Evolutionary conservation across 2,888 invertebrate species (phyloP).

Genomic region (Quadriops clusia): DNA sequence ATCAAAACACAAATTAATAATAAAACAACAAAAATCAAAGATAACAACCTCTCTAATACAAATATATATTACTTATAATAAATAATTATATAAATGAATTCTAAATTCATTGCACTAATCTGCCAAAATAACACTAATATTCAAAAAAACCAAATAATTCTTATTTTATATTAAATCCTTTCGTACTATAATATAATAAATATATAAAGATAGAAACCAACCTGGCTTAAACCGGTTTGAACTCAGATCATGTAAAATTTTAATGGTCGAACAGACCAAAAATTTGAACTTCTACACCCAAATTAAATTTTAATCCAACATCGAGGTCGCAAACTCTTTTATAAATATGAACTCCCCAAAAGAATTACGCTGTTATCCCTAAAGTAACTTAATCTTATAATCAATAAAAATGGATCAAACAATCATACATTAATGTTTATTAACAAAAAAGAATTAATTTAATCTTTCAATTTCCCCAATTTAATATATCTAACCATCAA

Average conservation of each 20-base stretch:
- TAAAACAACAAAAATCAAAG: slow-evolving; percentile 34
- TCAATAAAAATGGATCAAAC: slow-evolving; percentile 46
- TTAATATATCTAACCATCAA: slow-evolving; percentile 38
- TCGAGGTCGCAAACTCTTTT: slow-evolving; percentile 75
- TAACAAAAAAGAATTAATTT: slow-evolving; percentile 42
- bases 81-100: slow-evolving; percentile 47
- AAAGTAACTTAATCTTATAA: slow-evolving; percentile 64
- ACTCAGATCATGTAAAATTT: slow-evolving; percentile 82
- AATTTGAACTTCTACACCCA: slow-evolving; percentile 53
- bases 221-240: slow-evolving; percentile 77
- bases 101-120: slow-evolving; percentile 61
- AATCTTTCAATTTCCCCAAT: slow-evolving; percentile 55
- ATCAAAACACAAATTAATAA: slow-evolving; percentile 50
- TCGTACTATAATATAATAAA: slow-evolving; percentile 59
- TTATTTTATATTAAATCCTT: slow-evolving; percentile 57
- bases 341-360: slow-evolving; percentile 61
- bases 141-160: slow-evolving; percentile 38
- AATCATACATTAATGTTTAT: slow-evolving; percentile 36
- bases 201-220: slow-evolving; percentile 70
- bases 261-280: slow-evolving; percentile 74
- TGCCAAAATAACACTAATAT: slow-evolving; percentile 46
- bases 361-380: slow-evolving; percentile 78
- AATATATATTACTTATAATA: slow-evolving; percentile 46
- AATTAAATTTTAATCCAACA: slow-evolving; percentile 71
- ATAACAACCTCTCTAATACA: slow-evolving; percentile 34